phyloP scores from a whole-genome alignment of 1,140 invertebrate species.

The Eumeta japonica region DNA sequence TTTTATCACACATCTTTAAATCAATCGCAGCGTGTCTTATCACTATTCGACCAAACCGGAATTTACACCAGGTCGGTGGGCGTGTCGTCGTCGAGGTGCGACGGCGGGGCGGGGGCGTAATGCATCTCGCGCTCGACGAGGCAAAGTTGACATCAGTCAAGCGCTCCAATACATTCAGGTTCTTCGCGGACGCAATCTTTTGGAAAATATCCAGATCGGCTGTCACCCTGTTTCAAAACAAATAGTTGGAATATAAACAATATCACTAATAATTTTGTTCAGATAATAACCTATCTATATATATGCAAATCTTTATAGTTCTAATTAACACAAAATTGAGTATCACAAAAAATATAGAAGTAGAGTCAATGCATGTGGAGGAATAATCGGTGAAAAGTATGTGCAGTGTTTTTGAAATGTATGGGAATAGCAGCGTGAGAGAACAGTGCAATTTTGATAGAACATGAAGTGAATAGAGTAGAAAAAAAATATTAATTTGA shows the following conservation, averaged over 20 bases:
- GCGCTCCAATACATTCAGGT: conserved; percentile 48
- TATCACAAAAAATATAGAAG: no score
- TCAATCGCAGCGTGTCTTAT: neutral
- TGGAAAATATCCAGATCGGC: conserved; percentile 51
- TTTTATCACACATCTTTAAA: neutral
- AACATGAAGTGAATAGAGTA: no score
- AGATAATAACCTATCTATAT: neutral
- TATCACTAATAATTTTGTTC: neutral
- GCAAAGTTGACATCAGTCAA: conserved; percentile 52
- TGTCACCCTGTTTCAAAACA: conserved; percentile 34
- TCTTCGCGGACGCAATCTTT: conserved; percentile 57
- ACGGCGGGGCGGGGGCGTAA: conserved; percentile 14
- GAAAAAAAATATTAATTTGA: no score
- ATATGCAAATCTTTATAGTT: no score
- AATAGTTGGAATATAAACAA: neutral
- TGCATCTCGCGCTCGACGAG: conserved; percentile 44
- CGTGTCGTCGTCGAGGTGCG: neutral
- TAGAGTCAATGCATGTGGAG: no score
- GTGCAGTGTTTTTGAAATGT: no score
- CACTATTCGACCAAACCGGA: neutral
- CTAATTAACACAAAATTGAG: no score
- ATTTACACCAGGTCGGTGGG: neutral
- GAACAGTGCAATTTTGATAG: no score
- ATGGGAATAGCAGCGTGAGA: no score
- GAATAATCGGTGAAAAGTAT: no score